Base-by-base conservation (phyloP, 2,113 vertebrate species). In the Brachirus orientalis region DNA sequence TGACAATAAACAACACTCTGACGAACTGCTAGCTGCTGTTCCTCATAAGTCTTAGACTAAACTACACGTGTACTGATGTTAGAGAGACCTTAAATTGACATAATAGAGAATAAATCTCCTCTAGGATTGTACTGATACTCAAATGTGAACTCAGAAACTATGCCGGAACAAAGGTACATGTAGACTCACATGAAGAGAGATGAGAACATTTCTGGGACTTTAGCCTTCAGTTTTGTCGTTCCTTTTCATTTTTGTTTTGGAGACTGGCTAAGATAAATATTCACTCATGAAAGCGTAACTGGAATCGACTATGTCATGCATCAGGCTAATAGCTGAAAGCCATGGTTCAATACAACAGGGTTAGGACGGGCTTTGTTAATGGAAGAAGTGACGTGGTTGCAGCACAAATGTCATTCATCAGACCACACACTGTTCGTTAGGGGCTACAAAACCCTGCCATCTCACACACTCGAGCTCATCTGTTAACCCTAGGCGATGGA, bases 301-400 rank as follows among this genome's bases (percentile, higher is more conserved):
- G 90, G 92, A 95, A 97, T 97, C 95, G 95, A 96, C 95, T 94
- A 89, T 96, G 95, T 96, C 96, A 94, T 96, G 95, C 94, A 96
- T 97, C 96, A 96, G 94, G 93, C 92, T 96, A 97, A 98, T 95
- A 94, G 95, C 95, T 91, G 89, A 88, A 91, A 95, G 94, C 85
- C 82, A 93, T 77, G 94, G 96, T 96, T 98, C 96, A 95, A 98
- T 98, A 98, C 93, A 89, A 94, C 90, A 90, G 95, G 95, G 94
- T 95, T 94, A 92, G 94, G 81, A 95, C 88, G 96, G 94, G 94
- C 93, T 96, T 95, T 93, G 94, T 95, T 97, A 97, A 97, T 99
- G 95, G 96, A 96, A 97, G 94, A 96, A 96, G 95, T 96, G 95
- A 96, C 95, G 94, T 96, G 95, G 94, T 95, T 94, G 89, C 93